Percentiles rank a stretch among this genome's conserved stretches.
Evolutionary conservation across 2,113 vertebrate genomes (phyloP).

Genomic region (Osmerus mordax): DNA sequence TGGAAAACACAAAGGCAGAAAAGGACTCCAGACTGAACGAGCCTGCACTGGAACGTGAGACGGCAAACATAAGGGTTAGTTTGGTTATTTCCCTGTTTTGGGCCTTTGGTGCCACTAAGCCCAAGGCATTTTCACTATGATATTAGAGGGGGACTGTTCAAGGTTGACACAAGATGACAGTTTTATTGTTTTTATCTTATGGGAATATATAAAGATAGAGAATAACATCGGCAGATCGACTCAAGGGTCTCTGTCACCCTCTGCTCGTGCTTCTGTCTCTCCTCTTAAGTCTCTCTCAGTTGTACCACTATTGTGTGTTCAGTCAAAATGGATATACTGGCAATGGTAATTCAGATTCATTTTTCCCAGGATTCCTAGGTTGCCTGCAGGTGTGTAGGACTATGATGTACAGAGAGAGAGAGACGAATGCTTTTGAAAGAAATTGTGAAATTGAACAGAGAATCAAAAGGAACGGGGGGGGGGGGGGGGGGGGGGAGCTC

Average conservation of each 20-base stretch:
- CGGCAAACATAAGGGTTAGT: not conserved
- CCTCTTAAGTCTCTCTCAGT: not conserved
- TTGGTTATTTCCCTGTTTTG: not conserved
- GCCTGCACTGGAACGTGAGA: not conserved
- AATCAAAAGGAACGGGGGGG: conserved; percentile 46
- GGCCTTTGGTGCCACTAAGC: not conserved
- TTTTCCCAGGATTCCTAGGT: not conserved
- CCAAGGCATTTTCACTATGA: not conserved
- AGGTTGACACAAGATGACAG: conserved; percentile 48
- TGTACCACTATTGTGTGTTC: not conserved
- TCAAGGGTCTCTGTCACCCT: not conserved
- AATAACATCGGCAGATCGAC: not conserved
- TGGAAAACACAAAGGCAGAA: conserved; percentile 1
- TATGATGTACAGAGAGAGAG: not conserved
- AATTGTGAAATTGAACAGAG: conserved; percentile 41
- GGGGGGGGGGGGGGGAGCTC: conserved; percentile 28
- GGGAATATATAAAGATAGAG: not conserved
- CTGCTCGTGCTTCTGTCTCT: not conserved
- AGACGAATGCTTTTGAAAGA: conserved; percentile 40
- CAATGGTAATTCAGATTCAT: not conserved
- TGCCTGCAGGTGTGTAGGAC: not conserved
- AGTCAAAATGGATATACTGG: not conserved
- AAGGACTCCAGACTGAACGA: conserved; percentile 8
- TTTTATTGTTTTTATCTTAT: conserved; percentile 14
- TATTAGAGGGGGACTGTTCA: conserved; percentile 30